phyloP scores from a whole-genome alignment of 2,113 vertebrate genomes.

The Stigmatopora nigra region DNA sequence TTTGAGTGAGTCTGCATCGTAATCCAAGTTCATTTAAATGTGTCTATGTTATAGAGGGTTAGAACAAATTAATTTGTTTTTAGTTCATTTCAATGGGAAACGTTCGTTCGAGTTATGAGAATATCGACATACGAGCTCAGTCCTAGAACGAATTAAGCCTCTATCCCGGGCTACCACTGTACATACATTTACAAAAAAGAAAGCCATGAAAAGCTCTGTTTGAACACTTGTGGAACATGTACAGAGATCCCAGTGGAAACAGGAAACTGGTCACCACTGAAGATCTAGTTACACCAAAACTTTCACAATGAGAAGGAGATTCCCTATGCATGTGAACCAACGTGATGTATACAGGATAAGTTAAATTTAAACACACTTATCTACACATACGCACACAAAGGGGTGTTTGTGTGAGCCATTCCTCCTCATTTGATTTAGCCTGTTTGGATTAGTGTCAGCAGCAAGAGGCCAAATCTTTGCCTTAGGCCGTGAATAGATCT shows the following conservation, averaged over 20 bases:
- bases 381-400: conserved; percentile 1
- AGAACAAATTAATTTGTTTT: no score
- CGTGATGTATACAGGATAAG: conserved; percentile 5
- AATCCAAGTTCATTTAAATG: no score
- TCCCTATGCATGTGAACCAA: conserved; percentile 15
- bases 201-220: background rate
- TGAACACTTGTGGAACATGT: conserved; percentile 11
- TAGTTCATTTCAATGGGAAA: no score
- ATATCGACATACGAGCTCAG: no score
- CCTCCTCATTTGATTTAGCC: conserved; percentile 56
- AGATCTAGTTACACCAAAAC: conserved; percentile 11
- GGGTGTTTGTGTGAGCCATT: conserved; percentile 32
- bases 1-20: no score
- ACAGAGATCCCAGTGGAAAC: conserved; percentile 2
- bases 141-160: no score
- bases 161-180: no score
- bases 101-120: no score
- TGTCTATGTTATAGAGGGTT: no score
- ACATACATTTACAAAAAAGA: background rate
- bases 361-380: conserved; percentile 34
- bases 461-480: conserved; percentile 48
- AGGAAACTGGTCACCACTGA: background rate
- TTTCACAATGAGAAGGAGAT: conserved; percentile 22
- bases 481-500: conserved; percentile 34
- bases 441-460: conserved; percentile 63